Evolutionary conservation across 2,113 vertebrate species (phyloP).

Genomic region (Odontesthes bonariensis): DNA sequence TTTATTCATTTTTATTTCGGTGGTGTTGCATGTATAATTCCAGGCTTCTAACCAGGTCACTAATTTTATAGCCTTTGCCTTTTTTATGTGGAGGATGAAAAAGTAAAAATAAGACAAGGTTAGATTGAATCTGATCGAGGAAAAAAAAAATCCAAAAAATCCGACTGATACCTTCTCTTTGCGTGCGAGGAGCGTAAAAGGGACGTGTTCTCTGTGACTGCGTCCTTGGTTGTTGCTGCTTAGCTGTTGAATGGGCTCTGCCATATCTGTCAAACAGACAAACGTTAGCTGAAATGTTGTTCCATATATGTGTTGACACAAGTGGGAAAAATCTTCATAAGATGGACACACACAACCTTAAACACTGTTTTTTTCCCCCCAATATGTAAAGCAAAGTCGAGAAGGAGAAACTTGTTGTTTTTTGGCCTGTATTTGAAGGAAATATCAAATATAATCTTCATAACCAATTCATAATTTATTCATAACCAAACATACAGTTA

Average conservation of each 20-base stretch:
- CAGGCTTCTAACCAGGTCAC: conserved; percentile 6
- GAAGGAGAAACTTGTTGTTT: too few species aligned
- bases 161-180: conserved; percentile 88
- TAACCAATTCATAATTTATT: too few species aligned
- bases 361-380: not conserved
- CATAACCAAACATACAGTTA: too few species aligned
- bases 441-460: too few species aligned
- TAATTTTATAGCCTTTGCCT: not conserved
- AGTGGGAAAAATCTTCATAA: not conserved
- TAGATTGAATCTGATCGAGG: not conserved
- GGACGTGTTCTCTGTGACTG: conserved; percentile 82
- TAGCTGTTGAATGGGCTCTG: conserved; percentile 90
- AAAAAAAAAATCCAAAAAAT: not conserved
- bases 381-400: too few species aligned
- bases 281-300: conserved; percentile 2
- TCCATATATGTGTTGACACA: not conserved
- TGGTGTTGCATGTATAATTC: too few species aligned
- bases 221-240: conserved; percentile 84
- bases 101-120: not conserved
- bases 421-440: too few species aligned
- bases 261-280: conserved; percentile 86
- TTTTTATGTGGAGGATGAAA: conserved; percentile 6
- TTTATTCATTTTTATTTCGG: not conserved
- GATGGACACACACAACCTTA: not conserved
- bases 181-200: conserved; percentile 84